phyloP scores from a whole-genome alignment of 2,888 invertebrate genomes.

The Chalcis sispes region DNA sequence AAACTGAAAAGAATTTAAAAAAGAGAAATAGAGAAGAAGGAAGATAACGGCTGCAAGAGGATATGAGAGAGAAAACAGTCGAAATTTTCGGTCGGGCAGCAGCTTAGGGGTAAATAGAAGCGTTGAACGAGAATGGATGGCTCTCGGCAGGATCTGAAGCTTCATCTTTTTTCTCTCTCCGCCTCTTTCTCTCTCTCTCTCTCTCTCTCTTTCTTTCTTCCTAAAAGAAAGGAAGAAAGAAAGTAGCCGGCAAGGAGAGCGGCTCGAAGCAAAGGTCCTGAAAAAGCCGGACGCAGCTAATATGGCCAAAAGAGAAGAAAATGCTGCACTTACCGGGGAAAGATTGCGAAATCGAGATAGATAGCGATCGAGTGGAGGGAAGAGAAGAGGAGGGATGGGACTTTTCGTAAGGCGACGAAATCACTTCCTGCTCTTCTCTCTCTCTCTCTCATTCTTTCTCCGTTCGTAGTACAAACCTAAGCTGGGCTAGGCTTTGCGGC shows the following conservation, averaged over 20 bases:
- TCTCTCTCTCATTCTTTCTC: neutral
- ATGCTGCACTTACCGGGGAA: slow-evolving; percentile 39
- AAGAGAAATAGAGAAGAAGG: neutral
- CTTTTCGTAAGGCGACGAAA: slow-evolving; percentile 60
- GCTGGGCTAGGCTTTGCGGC: too few relatives aligned
- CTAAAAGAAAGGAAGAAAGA: neutral
- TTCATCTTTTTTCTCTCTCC: too few relatives aligned
- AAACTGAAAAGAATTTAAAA: neutral
- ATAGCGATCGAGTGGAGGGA: slow-evolving; percentile 16
- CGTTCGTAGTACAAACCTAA: too few relatives aligned
- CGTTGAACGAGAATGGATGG: slow-evolving; percentile 74
- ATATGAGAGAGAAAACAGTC: slow-evolving; percentile 39
- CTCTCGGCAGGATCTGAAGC: slow-evolving; percentile 52
- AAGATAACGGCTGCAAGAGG: neutral
- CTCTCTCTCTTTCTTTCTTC: neutral
- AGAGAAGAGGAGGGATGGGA: neutral
- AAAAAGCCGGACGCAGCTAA: slow-evolving; percentile 7
- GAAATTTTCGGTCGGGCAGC: slow-evolving; percentile 47
- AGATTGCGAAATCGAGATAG: slow-evolving; percentile 47
- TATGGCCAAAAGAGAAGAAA: slow-evolving; percentile 49
- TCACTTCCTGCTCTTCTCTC: slow-evolving; percentile 67
- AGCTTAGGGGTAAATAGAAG: slow-evolving; percentile 68
- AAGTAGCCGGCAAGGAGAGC: neutral
- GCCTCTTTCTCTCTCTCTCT: neutral
- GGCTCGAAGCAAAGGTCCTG: neutral